Conservation (phyloP, 2,797 vertebrate genomes). For the Denticeps clupeoides region DNA sequence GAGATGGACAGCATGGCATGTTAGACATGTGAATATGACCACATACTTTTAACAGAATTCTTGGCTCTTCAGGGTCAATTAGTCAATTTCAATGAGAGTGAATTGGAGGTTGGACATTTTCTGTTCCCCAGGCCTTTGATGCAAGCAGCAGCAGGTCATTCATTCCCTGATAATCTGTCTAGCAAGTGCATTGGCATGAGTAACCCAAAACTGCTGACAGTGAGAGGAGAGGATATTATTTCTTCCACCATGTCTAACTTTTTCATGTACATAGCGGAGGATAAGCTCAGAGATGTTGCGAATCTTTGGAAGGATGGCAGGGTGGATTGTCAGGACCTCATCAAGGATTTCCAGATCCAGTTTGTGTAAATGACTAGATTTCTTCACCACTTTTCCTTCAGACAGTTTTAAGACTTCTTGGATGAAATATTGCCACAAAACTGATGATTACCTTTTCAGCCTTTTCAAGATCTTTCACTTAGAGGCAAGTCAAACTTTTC, state of each 20-base stretch:
- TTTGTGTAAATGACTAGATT: background rate
- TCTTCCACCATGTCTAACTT: background rate
- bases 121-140: background rate
- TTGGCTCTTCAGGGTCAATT: constrained; percentile 4
- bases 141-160: too few relatives aligned
- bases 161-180: too few relatives aligned
- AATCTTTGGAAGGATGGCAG: background rate
- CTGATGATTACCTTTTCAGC: background rate
- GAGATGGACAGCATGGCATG: background rate
- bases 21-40: background rate
- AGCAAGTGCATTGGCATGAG: background rate
- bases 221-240: background rate
- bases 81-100: background rate
- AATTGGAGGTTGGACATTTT: background rate
- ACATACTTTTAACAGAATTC: constrained; percentile 3
- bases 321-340: background rate
- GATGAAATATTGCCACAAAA: background rate
- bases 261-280: background rate
- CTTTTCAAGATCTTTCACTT: background rate
- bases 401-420: background rate
- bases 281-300: background rate
- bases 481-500: too few relatives aligned
- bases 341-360: background rate
- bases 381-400: background rate
- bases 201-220: background rate